These are phyloP conservation scores for Melinaea menophilus DNA, from an alignment of 2,888 invertebrate species.

Conservation along the genomic window DNA sequence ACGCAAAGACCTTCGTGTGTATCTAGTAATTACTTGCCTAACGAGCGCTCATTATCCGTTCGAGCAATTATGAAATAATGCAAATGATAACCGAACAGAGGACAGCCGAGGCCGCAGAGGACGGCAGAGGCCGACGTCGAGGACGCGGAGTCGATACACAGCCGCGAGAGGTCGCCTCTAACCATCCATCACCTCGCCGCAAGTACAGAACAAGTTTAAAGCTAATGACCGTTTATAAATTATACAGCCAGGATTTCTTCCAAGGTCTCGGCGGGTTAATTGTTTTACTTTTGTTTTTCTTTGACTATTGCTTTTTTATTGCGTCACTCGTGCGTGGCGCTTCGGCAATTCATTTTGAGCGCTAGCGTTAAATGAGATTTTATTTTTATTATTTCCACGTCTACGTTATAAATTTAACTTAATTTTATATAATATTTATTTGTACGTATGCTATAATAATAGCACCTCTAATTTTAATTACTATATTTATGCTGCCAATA, in stretches of 20 bases:
- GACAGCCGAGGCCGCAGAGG: constrained; percentile 12
- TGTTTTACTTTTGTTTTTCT: constrained; percentile 28
- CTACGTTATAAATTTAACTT: background rate
- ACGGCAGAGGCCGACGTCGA: constrained; percentile 7
- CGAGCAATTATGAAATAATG: constrained; percentile 21
- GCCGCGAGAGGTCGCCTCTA: constrained; percentile 28
- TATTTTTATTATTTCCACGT: background rate
- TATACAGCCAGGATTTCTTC: constrained; percentile 25
- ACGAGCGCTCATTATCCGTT: constrained; percentile 19
- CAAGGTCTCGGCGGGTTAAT: constrained; percentile 28
- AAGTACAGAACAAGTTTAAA: constrained; percentile 30
- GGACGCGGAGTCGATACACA: constrained; percentile 12
- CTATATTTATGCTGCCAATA: too few relatives aligned
- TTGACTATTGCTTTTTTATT: constrained; percentile 19
- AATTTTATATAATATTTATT: background rate
- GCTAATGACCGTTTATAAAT: constrained; percentile 34
- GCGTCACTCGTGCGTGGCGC: constrained; percentile 22
- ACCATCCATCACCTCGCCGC: constrained; percentile 24
- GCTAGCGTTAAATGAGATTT: constrained; percentile 4
- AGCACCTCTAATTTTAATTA: too few relatives aligned
- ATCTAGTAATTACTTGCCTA: constrained; percentile 18
- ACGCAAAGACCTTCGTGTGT: constrained; percentile 17
- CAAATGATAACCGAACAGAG: constrained; percentile 14
- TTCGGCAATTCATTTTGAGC: constrained; percentile 22
- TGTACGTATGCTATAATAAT: too few relatives aligned